Percentiles rank a stretch among this genome's conserved stretches.
phyloP scores from a whole-genome alignment of 2,888 invertebrate genomes.

The Cantharis rufa region DNA sequence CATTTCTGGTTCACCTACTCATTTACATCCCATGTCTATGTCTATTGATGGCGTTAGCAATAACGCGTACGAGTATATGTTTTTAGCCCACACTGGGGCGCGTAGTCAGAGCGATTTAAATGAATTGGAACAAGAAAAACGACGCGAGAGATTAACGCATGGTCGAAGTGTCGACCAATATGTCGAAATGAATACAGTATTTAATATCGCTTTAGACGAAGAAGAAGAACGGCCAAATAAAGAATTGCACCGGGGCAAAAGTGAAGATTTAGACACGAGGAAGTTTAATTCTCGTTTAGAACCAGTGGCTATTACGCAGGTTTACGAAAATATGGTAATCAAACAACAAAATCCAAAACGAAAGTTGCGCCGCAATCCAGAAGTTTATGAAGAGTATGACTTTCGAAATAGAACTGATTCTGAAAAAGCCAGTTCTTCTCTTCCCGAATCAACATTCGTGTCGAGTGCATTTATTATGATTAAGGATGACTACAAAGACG shows the following conservation, averaged over 20 bases:
- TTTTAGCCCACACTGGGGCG: constrained; percentile 67
- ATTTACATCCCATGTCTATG: constrained; percentile 64
- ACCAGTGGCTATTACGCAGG: constrained; percentile 74
- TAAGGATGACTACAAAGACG: constrained; percentile 57
- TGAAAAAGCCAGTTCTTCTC: constrained; percentile 46
- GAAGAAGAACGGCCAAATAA: constrained; percentile 45
- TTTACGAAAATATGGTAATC: constrained; percentile 73
- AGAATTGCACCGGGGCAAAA: constrained; percentile 54
- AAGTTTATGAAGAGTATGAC: constrained; percentile 67
- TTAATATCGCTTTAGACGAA: constrained; percentile 55
- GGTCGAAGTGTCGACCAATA: constrained; percentile 79
- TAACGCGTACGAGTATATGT: constrained; percentile 66
- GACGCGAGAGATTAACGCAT: constrained; percentile 63
- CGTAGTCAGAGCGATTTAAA: constrained; percentile 74
- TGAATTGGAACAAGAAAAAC: constrained; percentile 62
- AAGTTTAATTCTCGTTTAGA: constrained; percentile 59
- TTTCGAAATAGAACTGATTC: constrained; percentile 52
- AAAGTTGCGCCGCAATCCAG: constrained; percentile 67
- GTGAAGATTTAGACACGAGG: constrained; percentile 53
- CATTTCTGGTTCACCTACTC: constrained; percentile 84
- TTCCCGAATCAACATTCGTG: constrained; percentile 57
- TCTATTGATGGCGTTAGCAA: constrained; percentile 65
- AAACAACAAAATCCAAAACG: constrained; percentile 74
- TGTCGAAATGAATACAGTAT: constrained; percentile 71
- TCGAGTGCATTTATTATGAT: constrained; percentile 62